phyloP scores from a whole-genome alignment of 2,888 invertebrate genomes.

The Latrodectus elegans region DNA sequence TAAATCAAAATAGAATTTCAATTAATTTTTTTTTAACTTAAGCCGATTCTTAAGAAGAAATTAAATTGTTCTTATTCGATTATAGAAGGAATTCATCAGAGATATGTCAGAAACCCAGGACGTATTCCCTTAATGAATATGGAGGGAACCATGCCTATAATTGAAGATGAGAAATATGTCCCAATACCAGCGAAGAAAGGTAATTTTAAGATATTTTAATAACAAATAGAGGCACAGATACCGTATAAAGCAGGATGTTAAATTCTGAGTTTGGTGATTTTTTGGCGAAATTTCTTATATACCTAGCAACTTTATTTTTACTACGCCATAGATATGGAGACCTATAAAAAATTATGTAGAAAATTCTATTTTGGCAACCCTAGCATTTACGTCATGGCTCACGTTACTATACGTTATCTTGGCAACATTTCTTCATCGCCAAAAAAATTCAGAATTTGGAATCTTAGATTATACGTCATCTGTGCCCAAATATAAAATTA shows the following conservation, averaged over 20 bases:
- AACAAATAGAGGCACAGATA: too few relatives aligned
- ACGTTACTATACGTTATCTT: not conserved
- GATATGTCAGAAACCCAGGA: constrained; percentile 83
- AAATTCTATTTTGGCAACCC: too few relatives aligned
- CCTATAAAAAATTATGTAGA: too few relatives aligned
- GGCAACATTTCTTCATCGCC: too few relatives aligned
- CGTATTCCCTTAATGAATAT: constrained; percentile 78
- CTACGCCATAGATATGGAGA: not conserved
- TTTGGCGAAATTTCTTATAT: not conserved
- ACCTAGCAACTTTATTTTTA: not conserved
- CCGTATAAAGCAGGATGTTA: not conserved
- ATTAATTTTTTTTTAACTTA: too few relatives aligned
- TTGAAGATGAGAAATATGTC: constrained; percentile 82
- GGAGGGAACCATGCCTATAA: constrained; percentile 78
- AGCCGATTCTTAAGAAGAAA: too few relatives aligned
- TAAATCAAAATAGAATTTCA: too few relatives aligned
- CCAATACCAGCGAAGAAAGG: constrained; percentile 86
- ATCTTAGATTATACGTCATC: not conserved
- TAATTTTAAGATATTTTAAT: not conserved
- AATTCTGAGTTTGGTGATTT: not conserved
- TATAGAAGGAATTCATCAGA: constrained; percentile 27
- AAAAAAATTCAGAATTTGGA: too few relatives aligned
- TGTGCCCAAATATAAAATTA: too few relatives aligned
- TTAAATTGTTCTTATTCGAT: not conserved
- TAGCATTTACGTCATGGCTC: not conserved